Evolutionary conservation across 2,797 vertebrate species (phyloP).

Genomic region (Emydoidea blandingii): DNA sequence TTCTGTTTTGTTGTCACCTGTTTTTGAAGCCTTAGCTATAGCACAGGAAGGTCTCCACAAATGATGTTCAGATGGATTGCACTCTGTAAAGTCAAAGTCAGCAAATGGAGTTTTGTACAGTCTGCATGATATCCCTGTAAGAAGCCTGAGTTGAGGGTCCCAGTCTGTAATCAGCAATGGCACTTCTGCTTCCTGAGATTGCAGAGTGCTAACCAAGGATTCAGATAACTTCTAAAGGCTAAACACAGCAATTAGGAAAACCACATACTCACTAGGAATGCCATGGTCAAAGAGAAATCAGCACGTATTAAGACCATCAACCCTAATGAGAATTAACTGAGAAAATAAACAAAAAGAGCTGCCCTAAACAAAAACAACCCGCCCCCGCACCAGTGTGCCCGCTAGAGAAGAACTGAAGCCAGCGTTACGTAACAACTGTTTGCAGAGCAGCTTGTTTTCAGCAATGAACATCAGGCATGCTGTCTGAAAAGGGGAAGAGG

Average conservation of each 20-base stretch:
- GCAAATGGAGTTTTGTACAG: neutral
- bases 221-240: neutral
- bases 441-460: neutral
- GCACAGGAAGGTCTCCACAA: neutral
- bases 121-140: neutral
- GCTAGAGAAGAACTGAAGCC: neutral
- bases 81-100: neutral
- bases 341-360: constrained; percentile 19
- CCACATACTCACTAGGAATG: neutral
- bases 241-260: neutral
- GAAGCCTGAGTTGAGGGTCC: neutral
- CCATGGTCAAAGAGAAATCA: neutral
- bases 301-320: neutral
- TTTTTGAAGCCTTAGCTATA: neutral
- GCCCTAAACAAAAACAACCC: constrained; percentile 19
- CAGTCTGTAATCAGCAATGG: neutral
- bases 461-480: neutral
- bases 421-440: neutral
- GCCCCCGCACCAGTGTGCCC: neutral
- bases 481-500: neutral
- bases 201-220: neutral
- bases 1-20: neutral
- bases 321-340: constrained; percentile 47
- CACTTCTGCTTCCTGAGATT: neutral
- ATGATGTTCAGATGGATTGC: neutral